phyloP scores from a whole-genome alignment of 2,888 invertebrate species.

The Hylaea fasciaria region DNA sequence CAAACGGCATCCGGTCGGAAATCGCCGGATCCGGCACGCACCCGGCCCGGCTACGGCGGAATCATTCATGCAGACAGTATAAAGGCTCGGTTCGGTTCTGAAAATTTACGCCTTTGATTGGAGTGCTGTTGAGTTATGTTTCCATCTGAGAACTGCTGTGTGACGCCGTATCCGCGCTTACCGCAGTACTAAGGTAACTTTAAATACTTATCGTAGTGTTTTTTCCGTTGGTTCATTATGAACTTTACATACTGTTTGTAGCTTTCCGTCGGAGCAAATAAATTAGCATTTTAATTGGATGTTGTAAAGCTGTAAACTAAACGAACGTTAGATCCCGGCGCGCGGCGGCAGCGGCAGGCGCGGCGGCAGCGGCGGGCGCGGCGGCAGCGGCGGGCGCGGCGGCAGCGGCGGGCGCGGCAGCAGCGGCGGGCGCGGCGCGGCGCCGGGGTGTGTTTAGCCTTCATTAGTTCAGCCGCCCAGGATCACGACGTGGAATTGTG shows the following conservation, averaged over 20 bases:
- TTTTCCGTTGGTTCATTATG: not conserved
- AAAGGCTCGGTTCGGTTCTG: constrained; percentile 2
- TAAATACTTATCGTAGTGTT: not conserved
- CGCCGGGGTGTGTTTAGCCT: not conserved
- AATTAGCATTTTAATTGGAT: constrained; percentile 43
- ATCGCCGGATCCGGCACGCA: constrained; percentile 23
- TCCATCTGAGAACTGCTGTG: no score
- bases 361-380: no score
- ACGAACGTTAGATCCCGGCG: constrained; percentile 7
- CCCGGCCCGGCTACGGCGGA: constrained; percentile 13
- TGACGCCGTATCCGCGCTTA: no score
- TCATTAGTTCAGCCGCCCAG: not conserved
- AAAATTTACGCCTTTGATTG: constrained; percentile 5
- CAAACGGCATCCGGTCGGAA: constrained; percentile 33
- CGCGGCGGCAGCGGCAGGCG: no score
- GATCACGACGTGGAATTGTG: constrained; percentile 4
- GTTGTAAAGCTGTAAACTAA: constrained; percentile 28
- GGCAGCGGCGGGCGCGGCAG: not conserved
- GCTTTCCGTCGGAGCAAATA: constrained; percentile 1
- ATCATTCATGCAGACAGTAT: constrained; percentile 18
- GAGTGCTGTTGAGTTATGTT: not conserved
- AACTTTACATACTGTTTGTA: not conserved
- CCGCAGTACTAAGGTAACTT: no score
- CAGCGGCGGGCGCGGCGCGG: not conserved
- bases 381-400: no score